phyloP scores from a whole-genome alignment of 2,797 vertebrate species.

The Sebastes hubbsi region DNA sequence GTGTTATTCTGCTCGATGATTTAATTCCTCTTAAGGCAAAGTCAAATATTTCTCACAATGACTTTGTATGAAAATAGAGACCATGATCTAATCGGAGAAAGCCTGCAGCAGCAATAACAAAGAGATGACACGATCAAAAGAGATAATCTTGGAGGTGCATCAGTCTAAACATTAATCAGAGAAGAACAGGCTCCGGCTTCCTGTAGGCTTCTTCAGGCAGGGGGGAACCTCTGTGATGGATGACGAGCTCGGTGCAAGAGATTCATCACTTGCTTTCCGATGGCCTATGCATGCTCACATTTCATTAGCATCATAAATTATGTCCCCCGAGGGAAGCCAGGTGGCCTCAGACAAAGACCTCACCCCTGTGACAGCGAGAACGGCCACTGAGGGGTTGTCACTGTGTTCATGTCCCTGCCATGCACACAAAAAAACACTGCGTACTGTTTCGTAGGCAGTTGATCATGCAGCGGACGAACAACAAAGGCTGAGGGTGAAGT shows the following conservation, averaged over 20 bases:
- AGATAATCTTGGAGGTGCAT: constrained; percentile 70
- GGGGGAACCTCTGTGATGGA: constrained; percentile 64
- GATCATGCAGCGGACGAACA: constrained; percentile 26
- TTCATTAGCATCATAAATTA: constrained; percentile 80
- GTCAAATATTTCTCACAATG: constrained; percentile 57
- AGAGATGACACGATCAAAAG: constrained; percentile 73
- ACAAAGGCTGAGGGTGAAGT: constrained; percentile 28
- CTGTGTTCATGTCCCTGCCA: constrained; percentile 38
- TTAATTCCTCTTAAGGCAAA: constrained; percentile 51
- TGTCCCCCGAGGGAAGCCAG: constrained; percentile 55
- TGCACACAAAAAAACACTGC: constrained; percentile 19
- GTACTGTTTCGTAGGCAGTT: constrained; percentile 5
- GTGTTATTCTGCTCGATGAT: constrained; percentile 41
- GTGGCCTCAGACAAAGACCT: constrained; percentile 65
- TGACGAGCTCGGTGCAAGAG: constrained; percentile 55
- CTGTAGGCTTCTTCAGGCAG: constrained; percentile 42
- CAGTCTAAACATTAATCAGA: constrained; percentile 72
- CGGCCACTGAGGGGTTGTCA: constrained; percentile 42
- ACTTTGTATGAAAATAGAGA: constrained; percentile 58
- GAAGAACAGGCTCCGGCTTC: constrained; percentile 52
- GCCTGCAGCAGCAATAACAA: constrained; percentile 66
- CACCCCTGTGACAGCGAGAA: constrained; percentile 43
- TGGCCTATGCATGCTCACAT: constrained; percentile 64
- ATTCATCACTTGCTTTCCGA: constrained; percentile 75
- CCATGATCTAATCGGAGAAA: constrained; percentile 55